phyloP scores from a whole-genome alignment of 2,113 vertebrate species.

The Tetrao urogallus region DNA sequence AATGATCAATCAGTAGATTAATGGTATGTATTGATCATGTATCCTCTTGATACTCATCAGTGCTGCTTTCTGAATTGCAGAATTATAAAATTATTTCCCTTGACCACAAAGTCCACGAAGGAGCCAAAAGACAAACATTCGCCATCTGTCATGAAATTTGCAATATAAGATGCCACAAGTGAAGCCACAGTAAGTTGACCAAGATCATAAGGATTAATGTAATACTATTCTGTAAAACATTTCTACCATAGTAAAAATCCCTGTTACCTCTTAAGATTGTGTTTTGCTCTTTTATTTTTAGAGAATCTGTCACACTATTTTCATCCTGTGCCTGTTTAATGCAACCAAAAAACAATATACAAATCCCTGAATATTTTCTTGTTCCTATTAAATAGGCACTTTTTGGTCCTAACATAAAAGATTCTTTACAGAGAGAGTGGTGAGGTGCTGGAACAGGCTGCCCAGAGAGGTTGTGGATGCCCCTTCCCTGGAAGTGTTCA shows the following conservation, averaged over 20 bases:
- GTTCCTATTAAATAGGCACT: neutral
- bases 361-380: neutral
- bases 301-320: neutral
- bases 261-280: neutral
- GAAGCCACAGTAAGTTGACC: neutral
- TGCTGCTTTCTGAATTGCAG: neutral
- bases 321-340: neutral
- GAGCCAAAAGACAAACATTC: neutral
- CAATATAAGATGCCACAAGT: neutral
- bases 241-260: neutral
- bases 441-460: too few relatives aligned
- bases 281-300: neutral
- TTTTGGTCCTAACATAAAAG: neutral
- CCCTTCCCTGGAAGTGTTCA: too few relatives aligned
- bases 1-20: neutral
- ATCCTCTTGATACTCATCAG: neutral
- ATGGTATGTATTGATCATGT: rapidly evolving
- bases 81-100: neutral
- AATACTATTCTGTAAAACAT: neutral
- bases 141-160: neutral
- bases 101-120: neutral
- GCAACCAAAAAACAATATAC: neutral
- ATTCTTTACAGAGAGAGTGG: neutral
- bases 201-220: neutral
- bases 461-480: too few relatives aligned